phyloP scores from a whole-genome alignment of 2,888 invertebrate genomes.

The Volucella inflata region DNA sequence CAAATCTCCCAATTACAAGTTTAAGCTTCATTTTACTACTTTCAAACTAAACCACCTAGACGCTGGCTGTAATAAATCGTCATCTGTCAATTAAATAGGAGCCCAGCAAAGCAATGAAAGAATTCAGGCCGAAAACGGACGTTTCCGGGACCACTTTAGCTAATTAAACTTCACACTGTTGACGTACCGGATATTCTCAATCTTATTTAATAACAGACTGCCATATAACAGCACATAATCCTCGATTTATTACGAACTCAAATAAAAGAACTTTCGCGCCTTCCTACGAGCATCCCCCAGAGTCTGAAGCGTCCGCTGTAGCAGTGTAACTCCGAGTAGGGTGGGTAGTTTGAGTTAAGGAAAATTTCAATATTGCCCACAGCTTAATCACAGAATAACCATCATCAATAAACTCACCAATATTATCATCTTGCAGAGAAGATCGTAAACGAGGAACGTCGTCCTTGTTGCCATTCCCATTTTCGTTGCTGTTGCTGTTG shows the following conservation, averaged over 20 bases:
- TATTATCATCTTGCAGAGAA: conserved; percentile 56
- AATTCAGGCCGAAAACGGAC: conserved; percentile 2
- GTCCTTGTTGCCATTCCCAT: conserved; percentile 25
- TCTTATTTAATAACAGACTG: conserved; percentile 59
- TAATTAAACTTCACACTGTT: conserved; percentile 61
- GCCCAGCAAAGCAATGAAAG: neutral
- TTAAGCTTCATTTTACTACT: conserved; percentile 30
- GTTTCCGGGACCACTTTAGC: conserved; percentile 44
- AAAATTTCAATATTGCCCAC: conserved; percentile 65
- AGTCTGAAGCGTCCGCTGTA: conserved; percentile 3
- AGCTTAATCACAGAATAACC: conserved; percentile 65
- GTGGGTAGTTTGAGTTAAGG: conserved; percentile 14
- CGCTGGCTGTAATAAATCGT: conserved; percentile 22
- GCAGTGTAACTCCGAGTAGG: neutral
- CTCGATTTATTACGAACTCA: conserved; percentile 47
- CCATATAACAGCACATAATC: conserved; percentile 61
- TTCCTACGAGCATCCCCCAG: neutral
- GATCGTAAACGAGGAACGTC: conserved; percentile 44
- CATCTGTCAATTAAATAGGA: conserved; percentile 21
- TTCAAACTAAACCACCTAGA: conserved; percentile 10
- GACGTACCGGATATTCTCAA: conserved; percentile 31
- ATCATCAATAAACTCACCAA: conserved; percentile 64
- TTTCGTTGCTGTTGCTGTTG: conserved; percentile 7
- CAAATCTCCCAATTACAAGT: conserved; percentile 21
- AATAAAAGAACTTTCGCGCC: conserved; percentile 50